Base-by-base conservation (phyloP, 35 echinoderm and acorn worm species). In the Acanthaster planci region DNA sequence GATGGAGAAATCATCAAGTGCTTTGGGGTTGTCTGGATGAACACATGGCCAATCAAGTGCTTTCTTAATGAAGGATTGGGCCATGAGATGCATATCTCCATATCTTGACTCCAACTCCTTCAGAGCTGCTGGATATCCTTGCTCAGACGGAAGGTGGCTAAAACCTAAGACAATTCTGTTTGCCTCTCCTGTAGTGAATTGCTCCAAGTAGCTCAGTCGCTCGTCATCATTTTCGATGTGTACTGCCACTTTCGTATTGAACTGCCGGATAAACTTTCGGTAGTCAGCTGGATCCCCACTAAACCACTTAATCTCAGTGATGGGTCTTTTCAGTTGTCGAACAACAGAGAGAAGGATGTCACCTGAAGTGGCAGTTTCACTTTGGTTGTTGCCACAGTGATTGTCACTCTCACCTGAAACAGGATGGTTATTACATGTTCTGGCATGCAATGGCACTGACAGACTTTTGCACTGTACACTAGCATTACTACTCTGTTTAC, bases 271-370 rank as follows among this genome's bases (percentile, higher is more conserved):
- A n/a, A n/a, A n/a, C n/a, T n/a, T n/a, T n/a, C n/a, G n/a, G n/a
- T n/a, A n/a, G n/a, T n/a, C n/a, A n/a, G n/a, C n/a, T n/a, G 50
- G 50, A 8, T 83, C 53, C 34, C 50, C 80, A 55, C 42, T 30
- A 83, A 83, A 83, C 6, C 35, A 8, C n/a, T 58, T 83, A 14
- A 83, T 52, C 7, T 83, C 80, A 0, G 0, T 7, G 14, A 52
- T 52, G 52, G 80, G 80, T 53, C 35, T 83, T 51, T 58, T 83
- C 2, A 83, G 80, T 83, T 83, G 77, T 10, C 37, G 7, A 4
- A 79, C 77, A 34, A 79, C 37, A 37, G 77, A 29, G 14, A 79
- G 44, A 32, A 79, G 37, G 22, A n/a, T n/a, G n/a, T n/a, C n/a
- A n/a, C n/a, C n/a, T n/a, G n/a, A n/a, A n/a, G n/a, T n/a, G n/a